Conservation (phyloP, 1,140 invertebrate genomes). For the Drosophila tristis region DNA sequence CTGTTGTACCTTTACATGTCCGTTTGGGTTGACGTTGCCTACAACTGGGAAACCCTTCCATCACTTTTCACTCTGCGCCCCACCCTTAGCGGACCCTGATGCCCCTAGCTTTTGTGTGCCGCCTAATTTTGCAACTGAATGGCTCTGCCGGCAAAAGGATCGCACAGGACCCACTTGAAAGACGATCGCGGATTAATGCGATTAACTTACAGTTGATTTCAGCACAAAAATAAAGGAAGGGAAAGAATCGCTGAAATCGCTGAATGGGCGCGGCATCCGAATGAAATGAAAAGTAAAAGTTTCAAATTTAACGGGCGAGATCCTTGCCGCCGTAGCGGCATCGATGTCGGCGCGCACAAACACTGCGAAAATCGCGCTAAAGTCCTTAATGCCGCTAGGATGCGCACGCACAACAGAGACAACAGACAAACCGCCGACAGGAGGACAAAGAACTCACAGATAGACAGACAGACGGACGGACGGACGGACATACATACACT, state of each 20-base stretch:
- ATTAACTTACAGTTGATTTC: slow-evolving; percentile 81
- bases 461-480: no score
- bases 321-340: slow-evolving; percentile 23
- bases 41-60: slow-evolving; percentile 20
- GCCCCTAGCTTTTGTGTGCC: slow-evolving; percentile 40
- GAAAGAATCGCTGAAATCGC: no score
- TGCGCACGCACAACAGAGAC: slow-evolving; percentile 65
- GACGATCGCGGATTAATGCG: slow-evolving; percentile 78
- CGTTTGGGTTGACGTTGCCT: background rate
- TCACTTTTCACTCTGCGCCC: background rate
- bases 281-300: slow-evolving; percentile 58
- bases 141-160: slow-evolving; percentile 57
- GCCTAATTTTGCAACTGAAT: slow-evolving; percentile 59
- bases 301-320: slow-evolving; percentile 56
- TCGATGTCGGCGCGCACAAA: slow-evolving; percentile 26
- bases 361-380: slow-evolving; percentile 74
- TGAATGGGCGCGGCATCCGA: slow-evolving; percentile 18
- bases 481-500: background rate
- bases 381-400: slow-evolving; percentile 77
- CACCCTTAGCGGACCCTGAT: slow-evolving; percentile 1
- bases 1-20: background rate
- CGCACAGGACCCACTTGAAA: slow-evolving; percentile 64
- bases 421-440: slow-evolving; percentile 64
- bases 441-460: slow-evolving; percentile 34
- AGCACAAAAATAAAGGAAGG: slow-evolving; percentile 41